phyloP scores from a whole-genome alignment of 2,888 invertebrate species.

The Hypomecis punctinalis region DNA sequence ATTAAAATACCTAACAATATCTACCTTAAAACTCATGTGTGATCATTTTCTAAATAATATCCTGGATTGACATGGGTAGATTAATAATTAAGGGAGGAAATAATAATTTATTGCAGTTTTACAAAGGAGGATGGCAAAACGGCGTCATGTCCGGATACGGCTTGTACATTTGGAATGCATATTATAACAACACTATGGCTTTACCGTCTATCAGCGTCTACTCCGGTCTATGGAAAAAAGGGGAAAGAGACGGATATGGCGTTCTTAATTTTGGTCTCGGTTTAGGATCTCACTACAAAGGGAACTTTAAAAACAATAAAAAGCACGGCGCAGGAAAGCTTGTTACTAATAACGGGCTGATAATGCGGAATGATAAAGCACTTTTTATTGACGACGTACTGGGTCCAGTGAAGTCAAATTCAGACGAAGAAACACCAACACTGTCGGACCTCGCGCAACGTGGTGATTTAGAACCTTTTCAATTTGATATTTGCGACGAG shows the following conservation, averaged over 20 bases:
- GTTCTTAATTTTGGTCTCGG: conserved; percentile 77
- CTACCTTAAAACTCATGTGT: too few species aligned
- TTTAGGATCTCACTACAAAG: conserved; percentile 83
- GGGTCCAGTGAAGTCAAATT: conserved; percentile 50
- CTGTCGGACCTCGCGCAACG: conserved; percentile 43
- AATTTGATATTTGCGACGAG: conserved; percentile 68
- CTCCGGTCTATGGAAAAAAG: conserved; percentile 84
- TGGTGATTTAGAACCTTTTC: conserved; percentile 51
- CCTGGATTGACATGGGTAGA: too few species aligned
- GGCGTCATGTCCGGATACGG: conserved; percentile 85
- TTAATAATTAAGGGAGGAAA: not conserved
- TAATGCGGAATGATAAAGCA: conserved; percentile 70
- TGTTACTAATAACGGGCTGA: conserved; percentile 83
- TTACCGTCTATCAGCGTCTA: conserved; percentile 81
- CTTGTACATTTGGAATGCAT: conserved; percentile 84
- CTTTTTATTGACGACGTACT: conserved; percentile 83
- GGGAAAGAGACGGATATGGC: conserved; percentile 82
- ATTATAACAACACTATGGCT: conserved; percentile 80
- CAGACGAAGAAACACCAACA: conserved; percentile 27
- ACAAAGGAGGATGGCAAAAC: conserved; percentile 85
- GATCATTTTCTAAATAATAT: too few species aligned
- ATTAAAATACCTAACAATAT: too few species aligned
- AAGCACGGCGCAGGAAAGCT: conserved; percentile 85
- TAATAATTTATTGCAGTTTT: conserved; percentile 69
- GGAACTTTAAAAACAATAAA: conserved; percentile 81